These are phyloP conservation scores for Larimichthys crocea DNA, from an alignment of 2,113 vertebrate genomes.

Conservation along the genomic window DNA sequence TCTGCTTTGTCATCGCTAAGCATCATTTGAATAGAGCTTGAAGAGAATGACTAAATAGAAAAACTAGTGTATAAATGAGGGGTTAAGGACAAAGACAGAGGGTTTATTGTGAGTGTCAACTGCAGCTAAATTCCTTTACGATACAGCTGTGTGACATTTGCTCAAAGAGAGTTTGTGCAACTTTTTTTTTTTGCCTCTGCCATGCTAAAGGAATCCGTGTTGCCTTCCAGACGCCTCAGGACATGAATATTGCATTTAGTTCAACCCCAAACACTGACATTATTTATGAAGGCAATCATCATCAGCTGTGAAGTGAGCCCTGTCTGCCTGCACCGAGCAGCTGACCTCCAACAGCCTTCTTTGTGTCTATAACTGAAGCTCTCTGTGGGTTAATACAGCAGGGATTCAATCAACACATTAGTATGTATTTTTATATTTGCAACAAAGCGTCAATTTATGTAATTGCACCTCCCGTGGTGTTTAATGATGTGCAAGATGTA, in stretches of 20 bases:
- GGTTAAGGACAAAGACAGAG: constrained; percentile 4
- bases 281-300: constrained; percentile 67
- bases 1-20: constrained; percentile 27
- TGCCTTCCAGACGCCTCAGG: constrained; percentile 42
- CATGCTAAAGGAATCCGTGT: constrained; percentile 27
- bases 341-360: constrained; percentile 54
- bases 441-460: not conserved
- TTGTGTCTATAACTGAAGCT: constrained; percentile 28
- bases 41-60: not conserved
- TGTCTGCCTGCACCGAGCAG: constrained; percentile 34
- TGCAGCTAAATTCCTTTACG: constrained; percentile 17
- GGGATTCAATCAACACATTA: constrained; percentile 12
- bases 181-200: constrained; percentile 26
- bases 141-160: constrained; percentile 35
- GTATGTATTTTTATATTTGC: not conserved
- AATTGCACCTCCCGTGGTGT: constrained; percentile 1
- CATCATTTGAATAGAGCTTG: constrained; percentile 26
- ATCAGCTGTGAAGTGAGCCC: constrained; percentile 62
- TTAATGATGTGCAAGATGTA: constrained; percentile 23
- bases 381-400: constrained; percentile 22
- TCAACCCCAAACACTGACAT: constrained; percentile 60
- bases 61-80: constrained; percentile 3
- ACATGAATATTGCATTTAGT: constrained; percentile 67
- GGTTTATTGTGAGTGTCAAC: constrained; percentile 11
- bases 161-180: constrained; percentile 32